Percentiles rank a stretch among this genome's conserved stretches.
Evolutionary conservation across 2,113 vertebrate genomes (phyloP).

Genomic region (Engraulis encrasicolus): DNA sequence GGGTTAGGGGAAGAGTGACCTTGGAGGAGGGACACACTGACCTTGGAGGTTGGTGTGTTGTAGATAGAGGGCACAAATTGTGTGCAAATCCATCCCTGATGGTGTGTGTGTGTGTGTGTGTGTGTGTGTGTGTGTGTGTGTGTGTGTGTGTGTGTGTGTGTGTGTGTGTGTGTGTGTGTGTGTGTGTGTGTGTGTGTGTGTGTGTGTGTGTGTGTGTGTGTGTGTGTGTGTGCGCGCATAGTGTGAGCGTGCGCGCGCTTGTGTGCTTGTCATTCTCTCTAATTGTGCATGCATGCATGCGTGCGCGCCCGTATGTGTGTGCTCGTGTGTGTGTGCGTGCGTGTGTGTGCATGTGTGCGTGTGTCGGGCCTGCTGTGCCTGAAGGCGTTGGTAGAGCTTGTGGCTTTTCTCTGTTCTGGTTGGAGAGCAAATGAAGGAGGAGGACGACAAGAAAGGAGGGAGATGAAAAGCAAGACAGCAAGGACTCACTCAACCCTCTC

Average conservation of each 20-base stretch:
- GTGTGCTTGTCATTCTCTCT: neutral
- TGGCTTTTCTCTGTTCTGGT: neutral
- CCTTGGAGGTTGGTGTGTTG: too few species aligned
- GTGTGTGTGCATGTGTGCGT: neutral
- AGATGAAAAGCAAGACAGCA: constrained; percentile 15
- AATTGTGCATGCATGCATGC: constrained; percentile 19
- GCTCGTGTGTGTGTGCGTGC: neutral
- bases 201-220: neutral
- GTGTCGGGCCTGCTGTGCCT: too few species aligned
- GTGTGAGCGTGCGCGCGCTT: neutral
- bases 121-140: neutral
- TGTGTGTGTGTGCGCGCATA: neutral
- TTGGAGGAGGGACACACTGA: too few species aligned
- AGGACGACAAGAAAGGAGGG: too few species aligned
- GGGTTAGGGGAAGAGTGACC: too few species aligned
- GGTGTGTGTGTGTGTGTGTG: too few species aligned
- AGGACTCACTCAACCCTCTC: too few species aligned
- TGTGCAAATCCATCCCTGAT: too few species aligned
- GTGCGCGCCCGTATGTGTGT: neutral
- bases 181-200: neutral
- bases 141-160: neutral
- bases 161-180: neutral
- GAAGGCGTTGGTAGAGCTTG: too few species aligned
- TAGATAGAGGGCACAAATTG: too few species aligned
- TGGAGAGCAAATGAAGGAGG: neutral